These are phyloP conservation scores for Portunus trituberculatus DNA, from an alignment of 1,140 invertebrate species.

Conservation along the genomic window DNA sequence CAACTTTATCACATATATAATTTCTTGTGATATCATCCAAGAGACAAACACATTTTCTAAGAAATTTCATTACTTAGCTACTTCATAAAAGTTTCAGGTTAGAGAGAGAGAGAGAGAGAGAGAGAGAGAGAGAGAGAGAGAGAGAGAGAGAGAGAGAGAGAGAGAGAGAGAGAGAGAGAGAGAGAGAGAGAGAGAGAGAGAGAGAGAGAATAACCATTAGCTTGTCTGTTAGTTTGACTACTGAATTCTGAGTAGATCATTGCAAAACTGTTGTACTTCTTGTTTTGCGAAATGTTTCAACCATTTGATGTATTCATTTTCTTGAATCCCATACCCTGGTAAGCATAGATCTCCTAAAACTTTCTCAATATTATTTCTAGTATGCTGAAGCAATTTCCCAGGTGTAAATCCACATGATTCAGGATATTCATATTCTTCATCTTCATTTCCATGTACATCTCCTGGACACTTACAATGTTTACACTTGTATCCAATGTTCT, in stretches of 20 bases:
- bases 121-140: no score
- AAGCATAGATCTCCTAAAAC: background rate
- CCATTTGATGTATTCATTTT: background rate
- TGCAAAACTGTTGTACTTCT: no score
- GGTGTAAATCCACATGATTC: background rate
- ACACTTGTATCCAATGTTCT: constrained; percentile 23
- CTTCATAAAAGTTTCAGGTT: background rate
- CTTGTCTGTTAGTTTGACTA: no score
- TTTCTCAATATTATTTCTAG: background rate
- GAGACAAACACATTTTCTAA: background rate
- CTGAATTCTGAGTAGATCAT: no score
- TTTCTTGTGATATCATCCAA: background rate
- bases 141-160: no score
- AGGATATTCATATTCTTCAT: no score
- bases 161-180: no score
- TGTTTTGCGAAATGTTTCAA: no score
- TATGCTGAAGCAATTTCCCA: background rate
- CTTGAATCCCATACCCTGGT: background rate
- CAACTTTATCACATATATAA: background rate
- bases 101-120: no score
- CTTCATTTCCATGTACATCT: background rate
- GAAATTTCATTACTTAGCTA: background rate
- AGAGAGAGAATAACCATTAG: no score
- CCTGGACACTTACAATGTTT: background rate
- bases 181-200: no score